Percentiles rank a stretch among this genome's conserved stretches.
These are phyloP conservation scores for Chymomyza costata DNA, from an alignment of 1,140 invertebrate genomes.

Conservation along the genomic window DNA sequence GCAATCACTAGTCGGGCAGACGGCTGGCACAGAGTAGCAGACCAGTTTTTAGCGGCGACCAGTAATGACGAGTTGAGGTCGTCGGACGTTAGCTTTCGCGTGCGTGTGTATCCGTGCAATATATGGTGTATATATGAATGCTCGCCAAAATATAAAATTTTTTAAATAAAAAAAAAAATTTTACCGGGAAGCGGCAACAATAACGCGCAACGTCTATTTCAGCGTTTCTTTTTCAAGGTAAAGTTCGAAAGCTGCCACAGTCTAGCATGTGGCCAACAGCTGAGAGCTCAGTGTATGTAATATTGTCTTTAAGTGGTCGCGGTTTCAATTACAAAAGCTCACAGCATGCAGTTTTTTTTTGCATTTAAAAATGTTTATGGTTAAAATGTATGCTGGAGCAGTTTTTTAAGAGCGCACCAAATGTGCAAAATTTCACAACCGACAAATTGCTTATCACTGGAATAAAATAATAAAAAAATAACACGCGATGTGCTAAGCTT, in stretches of 20 bases:
- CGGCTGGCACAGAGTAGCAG: slow-evolving; percentile 30
- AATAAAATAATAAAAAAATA: too few relatives aligned
- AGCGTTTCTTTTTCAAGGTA: slow-evolving; percentile 51
- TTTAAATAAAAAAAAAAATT: slow-evolving; percentile 32
- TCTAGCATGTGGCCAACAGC: too few relatives aligned
- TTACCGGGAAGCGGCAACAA: slow-evolving; percentile 22
- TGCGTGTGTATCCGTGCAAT: slow-evolving; percentile 18
- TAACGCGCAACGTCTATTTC: slow-evolving; percentile 6
- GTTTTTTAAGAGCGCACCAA: too few relatives aligned
- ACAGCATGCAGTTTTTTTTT: too few relatives aligned
- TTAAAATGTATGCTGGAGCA: too few relatives aligned
- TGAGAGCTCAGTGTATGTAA: slow-evolving; percentile 13
- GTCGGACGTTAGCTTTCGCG: slow-evolving; percentile 19
- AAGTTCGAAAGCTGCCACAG: too few relatives aligned
- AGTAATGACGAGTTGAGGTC: slow-evolving; percentile 52
- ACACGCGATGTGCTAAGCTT: too few relatives aligned
- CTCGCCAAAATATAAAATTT: slow-evolving; percentile 48
- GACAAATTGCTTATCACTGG: too few relatives aligned
- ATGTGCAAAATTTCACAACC: too few relatives aligned
- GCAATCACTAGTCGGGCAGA: slow-evolving; percentile 33
- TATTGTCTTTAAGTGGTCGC: background rate
- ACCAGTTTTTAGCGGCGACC: slow-evolving; percentile 56
- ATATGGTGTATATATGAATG: slow-evolving; percentile 17
- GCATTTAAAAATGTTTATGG: too few relatives aligned
- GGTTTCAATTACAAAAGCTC: background rate